phyloP scores from a whole-genome alignment of 2,113 vertebrate genomes.

The Oreotrochilus melanogaster region DNA sequence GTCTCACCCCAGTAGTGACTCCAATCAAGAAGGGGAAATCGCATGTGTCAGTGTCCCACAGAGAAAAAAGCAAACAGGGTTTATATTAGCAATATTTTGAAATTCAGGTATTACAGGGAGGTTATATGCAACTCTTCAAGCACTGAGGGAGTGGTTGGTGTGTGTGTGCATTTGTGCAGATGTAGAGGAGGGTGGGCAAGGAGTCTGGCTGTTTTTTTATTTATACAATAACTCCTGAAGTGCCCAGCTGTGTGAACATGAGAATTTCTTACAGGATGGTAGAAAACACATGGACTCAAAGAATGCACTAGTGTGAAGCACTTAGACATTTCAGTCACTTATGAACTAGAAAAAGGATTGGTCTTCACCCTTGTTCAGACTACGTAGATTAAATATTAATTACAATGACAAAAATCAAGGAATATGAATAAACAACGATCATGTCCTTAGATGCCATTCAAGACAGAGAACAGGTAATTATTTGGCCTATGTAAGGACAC shows the following conservation, averaged over 20 bases:
- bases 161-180: too few relatives aligned
- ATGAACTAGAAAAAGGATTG: not conserved
- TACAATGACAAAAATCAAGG: not conserved
- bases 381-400: slow-evolving; percentile 38
- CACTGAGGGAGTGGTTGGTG: not conserved
- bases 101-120: slow-evolving; percentile 32
- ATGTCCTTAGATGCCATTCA: not conserved
- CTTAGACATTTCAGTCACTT: not conserved
- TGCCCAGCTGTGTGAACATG: not conserved
- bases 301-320: not conserved
- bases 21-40: slow-evolving; percentile 49
- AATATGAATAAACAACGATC: slow-evolving; percentile 1
- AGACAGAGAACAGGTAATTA: not conserved
- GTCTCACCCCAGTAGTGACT: slow-evolving; percentile 23
- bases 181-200: too few relatives aligned
- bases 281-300: not conserved
- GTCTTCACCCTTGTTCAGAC: not conserved
- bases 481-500: not conserved
- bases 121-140: not conserved
- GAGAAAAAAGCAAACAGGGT: slow-evolving; percentile 30
- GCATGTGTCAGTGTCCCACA: slow-evolving; percentile 7
- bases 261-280: not conserved
- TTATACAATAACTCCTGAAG: not conserved
- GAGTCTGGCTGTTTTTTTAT: not conserved
- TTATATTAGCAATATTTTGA: slow-evolving; percentile 28